A percentile compares a stretch with the other conserved stretches of the same genome.
phyloP scores from a whole-genome alignment of 2,797 vertebrate genomes.

The Scolopax rusticola region DNA sequence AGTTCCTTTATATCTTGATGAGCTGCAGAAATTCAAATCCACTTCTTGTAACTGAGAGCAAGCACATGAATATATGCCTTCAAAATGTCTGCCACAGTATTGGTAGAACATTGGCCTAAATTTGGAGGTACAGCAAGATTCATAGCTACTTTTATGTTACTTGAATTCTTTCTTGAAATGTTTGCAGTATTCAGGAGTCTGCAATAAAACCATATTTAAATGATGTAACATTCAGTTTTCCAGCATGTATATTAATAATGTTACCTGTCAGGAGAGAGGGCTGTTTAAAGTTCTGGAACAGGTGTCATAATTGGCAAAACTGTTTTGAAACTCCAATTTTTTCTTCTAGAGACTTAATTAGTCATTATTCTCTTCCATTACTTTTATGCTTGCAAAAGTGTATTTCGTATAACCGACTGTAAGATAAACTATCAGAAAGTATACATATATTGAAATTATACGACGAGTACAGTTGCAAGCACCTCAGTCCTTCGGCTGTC shows the following conservation, averaged over 20 bases:
- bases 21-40: neutral
- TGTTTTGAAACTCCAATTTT: neutral
- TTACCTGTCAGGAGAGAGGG: neutral
- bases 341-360: neutral
- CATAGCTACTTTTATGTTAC: neutral
- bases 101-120: neutral
- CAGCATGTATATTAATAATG: neutral
- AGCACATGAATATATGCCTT: neutral
- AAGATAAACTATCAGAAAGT: neutral
- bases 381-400: neutral
- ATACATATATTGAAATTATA: neutral
- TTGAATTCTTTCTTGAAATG: neutral
- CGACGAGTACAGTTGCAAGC: neutral
- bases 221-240: neutral
- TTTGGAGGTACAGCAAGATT: neutral
- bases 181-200: neutral
- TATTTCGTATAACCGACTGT: neutral
- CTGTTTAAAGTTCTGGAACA: neutral
- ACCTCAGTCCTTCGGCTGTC: neutral
- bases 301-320: neutral
- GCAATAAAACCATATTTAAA: neutral
- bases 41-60: neutral
- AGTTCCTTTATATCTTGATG: neutral
- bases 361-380: neutral
- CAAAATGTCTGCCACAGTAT: neutral